Evolutionary conservation across 2,888 invertebrate genomes (phyloP).

Genomic region (Cephus rjabovi): DNA sequence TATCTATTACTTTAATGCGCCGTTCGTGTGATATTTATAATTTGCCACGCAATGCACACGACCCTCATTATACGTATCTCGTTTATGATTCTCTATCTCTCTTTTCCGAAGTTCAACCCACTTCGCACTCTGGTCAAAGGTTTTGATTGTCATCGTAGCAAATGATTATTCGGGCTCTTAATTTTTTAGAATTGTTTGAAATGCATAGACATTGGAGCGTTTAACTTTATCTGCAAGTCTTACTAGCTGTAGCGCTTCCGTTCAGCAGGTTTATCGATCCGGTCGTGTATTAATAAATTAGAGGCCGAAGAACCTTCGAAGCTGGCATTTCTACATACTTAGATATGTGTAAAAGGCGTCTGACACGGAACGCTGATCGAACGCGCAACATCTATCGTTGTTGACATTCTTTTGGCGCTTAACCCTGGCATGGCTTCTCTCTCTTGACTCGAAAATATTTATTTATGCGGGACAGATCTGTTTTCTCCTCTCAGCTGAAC

Average conservation of each 20-base stretch:
- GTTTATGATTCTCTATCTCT: background rate
- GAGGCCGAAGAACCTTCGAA: background rate
- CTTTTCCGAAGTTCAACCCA: background rate
- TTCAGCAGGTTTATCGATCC: conserved; percentile 16
- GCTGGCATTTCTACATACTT: background rate
- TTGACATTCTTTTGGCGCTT: background rate
- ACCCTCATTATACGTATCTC: background rate
- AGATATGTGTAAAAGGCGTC: background rate
- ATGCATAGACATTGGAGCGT: background rate
- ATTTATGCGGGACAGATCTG: background rate
- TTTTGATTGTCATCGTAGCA: background rate
- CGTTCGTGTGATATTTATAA: background rate
- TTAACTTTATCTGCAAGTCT: background rate
- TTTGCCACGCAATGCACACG: background rate
- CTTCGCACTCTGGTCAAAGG: background rate
- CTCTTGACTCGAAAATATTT: background rate
- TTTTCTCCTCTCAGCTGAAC: background rate
- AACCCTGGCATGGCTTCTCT: background rate
- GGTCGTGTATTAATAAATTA: conserved; percentile 1
- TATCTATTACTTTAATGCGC: background rate
- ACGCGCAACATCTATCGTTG: background rate
- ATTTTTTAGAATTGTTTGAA: background rate
- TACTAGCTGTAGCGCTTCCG: background rate
- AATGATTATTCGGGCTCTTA: background rate
- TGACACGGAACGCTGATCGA: background rate